A percentile compares a stretch with the other conserved stretches of the same genome.
phyloP scores from a whole-genome alignment of 2,797 vertebrate species.

The Coregonus sp. region DNA sequence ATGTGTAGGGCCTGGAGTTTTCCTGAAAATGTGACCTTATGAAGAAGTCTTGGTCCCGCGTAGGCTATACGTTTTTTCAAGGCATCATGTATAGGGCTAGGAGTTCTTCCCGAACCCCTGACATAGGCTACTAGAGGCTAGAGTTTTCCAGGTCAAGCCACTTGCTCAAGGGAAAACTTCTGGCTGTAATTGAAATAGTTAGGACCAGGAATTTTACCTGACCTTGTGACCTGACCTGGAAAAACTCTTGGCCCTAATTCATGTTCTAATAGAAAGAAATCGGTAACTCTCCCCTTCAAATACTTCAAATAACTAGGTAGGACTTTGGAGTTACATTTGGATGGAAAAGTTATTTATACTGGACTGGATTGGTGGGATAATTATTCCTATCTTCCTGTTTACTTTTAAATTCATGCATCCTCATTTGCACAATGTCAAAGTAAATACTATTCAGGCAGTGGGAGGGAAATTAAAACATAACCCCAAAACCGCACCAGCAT shows the following conservation, averaged over 20 bases:
- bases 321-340: slow-evolving; percentile 17
- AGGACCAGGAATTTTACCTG: too few relatives aligned
- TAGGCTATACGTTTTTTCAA: background rate
- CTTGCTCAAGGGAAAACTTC: background rate
- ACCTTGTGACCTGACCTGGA: background rate
- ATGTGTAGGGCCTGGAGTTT: background rate
- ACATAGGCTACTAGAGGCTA: background rate
- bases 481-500: slow-evolving; percentile 45
- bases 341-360: slow-evolving; percentile 21
- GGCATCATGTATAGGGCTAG: too few relatives aligned
- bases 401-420: slow-evolving; percentile 51
- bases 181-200: background rate
- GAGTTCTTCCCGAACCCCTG: background rate
- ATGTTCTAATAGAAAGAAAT: background rate
- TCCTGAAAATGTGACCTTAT: background rate
- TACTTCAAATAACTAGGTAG: background rate
- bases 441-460: slow-evolving; percentile 58
- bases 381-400: slow-evolving; percentile 39
- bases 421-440: slow-evolving; percentile 63
- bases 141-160: background rate
- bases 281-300: background rate
- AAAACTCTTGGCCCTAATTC: background rate
- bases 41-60: background rate
- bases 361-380: slow-evolving; percentile 26
- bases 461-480: slow-evolving; percentile 57